phyloP scores from a whole-genome alignment of 2,113 vertebrate species.

The Gnathonemus echidnorhynchus region DNA sequence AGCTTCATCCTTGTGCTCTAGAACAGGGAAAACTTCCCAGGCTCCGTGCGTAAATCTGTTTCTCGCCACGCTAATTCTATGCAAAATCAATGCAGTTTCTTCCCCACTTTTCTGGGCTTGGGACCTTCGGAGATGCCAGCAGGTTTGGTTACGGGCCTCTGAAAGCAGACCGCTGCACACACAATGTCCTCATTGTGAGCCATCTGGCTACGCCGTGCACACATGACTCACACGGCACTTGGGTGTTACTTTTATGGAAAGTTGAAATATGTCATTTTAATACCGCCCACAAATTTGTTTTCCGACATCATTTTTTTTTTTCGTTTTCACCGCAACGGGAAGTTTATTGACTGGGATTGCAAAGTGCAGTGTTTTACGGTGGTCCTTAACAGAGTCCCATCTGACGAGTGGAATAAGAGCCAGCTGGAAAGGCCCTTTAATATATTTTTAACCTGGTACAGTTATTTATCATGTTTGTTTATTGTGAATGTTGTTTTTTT shows the following conservation, averaged over 20 bases:
- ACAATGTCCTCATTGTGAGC: constrained; percentile 7
- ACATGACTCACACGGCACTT: not conserved
- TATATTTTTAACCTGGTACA: not conserved
- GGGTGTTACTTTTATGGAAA: constrained; percentile 5
- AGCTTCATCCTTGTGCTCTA: not conserved
- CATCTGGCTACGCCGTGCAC: not conserved
- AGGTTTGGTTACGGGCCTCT: not conserved
- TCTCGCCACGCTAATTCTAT: not conserved
- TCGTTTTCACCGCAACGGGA: not conserved
- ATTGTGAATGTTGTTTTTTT: not conserved
- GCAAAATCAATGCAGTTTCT: not conserved
- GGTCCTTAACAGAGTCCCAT: not conserved
- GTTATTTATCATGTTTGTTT: not conserved
- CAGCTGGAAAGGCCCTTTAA: not conserved
- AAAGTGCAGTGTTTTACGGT: not conserved
- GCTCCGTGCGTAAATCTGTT: not conserved
- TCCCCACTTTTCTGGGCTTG: not conserved
- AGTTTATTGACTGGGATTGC: not conserved
- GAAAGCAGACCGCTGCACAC: no score
- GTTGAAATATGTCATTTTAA: constrained; percentile 3
- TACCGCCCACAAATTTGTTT: not conserved
- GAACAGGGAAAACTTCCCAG: not conserved
- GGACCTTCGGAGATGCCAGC: no score
- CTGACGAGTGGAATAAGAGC: not conserved
- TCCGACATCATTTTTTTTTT: not conserved